These are phyloP conservation scores for Zosterops pallidus DNA, from an alignment of 2,113 vertebrate species.

Conservation along the genomic window DNA sequence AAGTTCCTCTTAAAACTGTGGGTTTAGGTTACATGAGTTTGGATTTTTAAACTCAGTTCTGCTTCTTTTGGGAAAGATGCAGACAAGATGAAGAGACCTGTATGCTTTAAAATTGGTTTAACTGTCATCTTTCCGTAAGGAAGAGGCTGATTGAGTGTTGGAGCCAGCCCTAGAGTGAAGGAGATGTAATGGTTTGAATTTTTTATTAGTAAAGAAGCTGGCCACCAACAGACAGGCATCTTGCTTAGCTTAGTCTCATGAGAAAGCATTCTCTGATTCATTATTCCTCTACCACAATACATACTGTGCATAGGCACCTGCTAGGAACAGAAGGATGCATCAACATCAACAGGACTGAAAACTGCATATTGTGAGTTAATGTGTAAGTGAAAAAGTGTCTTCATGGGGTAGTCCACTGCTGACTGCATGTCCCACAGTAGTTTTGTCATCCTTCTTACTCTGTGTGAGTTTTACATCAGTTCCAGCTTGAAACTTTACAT, in stretches of 20 bases:
- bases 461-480: not conserved
- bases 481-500: not conserved
- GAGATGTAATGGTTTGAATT: not conserved
- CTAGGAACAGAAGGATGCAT: not conserved
- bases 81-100: not conserved
- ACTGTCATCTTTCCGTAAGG: not conserved
- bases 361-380: not conserved
- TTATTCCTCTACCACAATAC: not conserved
- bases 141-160: not conserved
- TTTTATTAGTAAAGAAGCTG: constrained; percentile 18
- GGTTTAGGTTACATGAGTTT: not conserved
- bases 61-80: not conserved
- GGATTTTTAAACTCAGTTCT: not conserved
- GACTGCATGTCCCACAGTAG: not conserved
- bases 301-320: not conserved
- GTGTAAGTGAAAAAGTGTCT: not conserved
- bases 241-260: constrained; percentile 3
- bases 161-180: not conserved
- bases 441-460: not conserved
- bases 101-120: not conserved
- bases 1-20: not conserved
- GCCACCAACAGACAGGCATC: not conserved
- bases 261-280: constrained; percentile 3
- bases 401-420: not conserved
- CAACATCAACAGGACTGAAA: not conserved